Percentiles rank a stretch among this genome's conserved stretches.
phyloP scores from a whole-genome alignment of 2,797 vertebrate genomes.

The Muscicapa comitata region DNA sequence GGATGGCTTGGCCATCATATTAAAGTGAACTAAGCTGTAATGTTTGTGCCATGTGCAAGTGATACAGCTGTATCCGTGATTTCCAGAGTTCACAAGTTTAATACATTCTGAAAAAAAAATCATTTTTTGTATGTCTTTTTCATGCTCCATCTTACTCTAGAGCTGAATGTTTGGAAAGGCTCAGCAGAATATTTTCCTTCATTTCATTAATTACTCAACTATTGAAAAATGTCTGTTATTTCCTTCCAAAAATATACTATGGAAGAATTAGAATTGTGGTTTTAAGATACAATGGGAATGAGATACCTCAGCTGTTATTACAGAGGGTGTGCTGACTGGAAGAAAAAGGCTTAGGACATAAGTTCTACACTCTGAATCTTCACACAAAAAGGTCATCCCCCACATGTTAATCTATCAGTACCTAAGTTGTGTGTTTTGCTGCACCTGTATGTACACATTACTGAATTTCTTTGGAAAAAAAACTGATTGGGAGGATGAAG shows the following conservation, averaged over 20 bases:
- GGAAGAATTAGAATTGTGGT: background rate
- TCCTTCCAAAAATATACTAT: background rate
- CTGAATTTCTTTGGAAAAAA: background rate
- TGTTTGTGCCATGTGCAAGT: background rate
- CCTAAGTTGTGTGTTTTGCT: background rate
- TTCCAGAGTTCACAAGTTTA: constrained; percentile 5
- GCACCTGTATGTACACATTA: background rate
- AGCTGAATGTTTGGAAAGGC: background rate
- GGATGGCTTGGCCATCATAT: background rate
- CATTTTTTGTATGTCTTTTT: background rate
- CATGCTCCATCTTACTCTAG: background rate
- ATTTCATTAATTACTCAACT: constrained; percentile 15
- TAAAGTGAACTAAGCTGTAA: background rate
- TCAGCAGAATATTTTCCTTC: background rate
- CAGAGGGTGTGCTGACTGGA: background rate
- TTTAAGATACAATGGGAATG: background rate
- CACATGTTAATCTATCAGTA: background rate
- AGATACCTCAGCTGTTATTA: background rate
- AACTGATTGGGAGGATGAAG: background rate
- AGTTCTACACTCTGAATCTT: background rate
- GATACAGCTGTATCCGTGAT: background rate
- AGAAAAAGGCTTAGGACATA: background rate
- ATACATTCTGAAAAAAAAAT: background rate
- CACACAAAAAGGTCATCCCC: background rate
- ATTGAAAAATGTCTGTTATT: constrained; percentile 16